A percentile compares a stretch with the other conserved stretches of the same genome.
Evolutionary conservation across 1,140 invertebrate genomes (phyloP).

Genomic region (Teleogryllus occipitalis): DNA sequence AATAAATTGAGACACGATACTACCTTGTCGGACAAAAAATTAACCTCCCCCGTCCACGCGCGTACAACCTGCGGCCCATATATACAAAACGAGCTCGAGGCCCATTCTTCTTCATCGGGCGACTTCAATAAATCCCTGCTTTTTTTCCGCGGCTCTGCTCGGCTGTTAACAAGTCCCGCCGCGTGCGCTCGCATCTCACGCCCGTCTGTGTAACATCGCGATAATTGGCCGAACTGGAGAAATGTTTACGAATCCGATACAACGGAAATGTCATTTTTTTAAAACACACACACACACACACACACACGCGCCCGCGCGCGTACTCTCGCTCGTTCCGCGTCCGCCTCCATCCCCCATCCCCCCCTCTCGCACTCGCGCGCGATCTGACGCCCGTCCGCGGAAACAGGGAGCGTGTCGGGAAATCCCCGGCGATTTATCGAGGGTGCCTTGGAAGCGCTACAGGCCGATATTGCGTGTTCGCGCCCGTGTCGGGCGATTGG

Average conservation of each 20-base stretch:
- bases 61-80: neutral
- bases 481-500: neutral
- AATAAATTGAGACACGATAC: neutral
- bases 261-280: neutral
- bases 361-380: too few species aligned
- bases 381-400: neutral
- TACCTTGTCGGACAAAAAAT: neutral
- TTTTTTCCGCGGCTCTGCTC: neutral
- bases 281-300: too few species aligned
- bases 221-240: neutral
- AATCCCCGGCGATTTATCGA: neutral
- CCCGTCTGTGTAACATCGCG: neutral
- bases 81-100: neutral
- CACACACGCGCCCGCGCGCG: too few species aligned
- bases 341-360: too few species aligned
- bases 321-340: too few species aligned
- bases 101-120: neutral
- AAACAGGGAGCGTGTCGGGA: neutral
- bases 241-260: neutral
- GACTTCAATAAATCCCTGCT: conserved; percentile 1
- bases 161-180: neutral
- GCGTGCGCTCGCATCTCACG: neutral
- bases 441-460: neutral
- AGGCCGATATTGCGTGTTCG: neutral
- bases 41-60: neutral